These are phyloP conservation scores for Zosterops pallidus DNA, from an alignment of 2,113 vertebrate species.

Conservation along the genomic window DNA sequence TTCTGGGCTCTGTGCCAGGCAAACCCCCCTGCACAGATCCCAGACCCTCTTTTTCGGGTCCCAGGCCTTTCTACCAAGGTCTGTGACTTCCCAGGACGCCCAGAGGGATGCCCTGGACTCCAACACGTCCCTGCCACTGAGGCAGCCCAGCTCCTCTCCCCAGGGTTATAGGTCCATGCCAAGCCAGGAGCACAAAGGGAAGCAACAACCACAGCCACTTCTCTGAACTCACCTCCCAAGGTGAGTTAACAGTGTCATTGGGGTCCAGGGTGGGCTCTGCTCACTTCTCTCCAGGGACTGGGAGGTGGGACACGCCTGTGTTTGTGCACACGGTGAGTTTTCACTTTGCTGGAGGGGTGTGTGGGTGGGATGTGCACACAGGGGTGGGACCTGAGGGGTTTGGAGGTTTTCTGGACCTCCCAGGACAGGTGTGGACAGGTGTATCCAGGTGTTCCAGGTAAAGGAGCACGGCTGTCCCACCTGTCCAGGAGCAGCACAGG, in stretches of 20 bases:
- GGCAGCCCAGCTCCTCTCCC: not conserved
- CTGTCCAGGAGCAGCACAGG: not conserved
- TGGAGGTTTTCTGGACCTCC: not conserved
- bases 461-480: accelerated
- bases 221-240: not conserved
- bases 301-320: not conserved
- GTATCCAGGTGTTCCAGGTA: not conserved
- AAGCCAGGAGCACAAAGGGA: not conserved
- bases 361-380: accelerated
- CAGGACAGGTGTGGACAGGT: not conserved
- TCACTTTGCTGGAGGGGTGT: not conserved
- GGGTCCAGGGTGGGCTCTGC: not conserved
- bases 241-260: accelerated
- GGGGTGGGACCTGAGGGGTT: not conserved
- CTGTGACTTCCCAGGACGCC: too few species aligned
- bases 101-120: too few species aligned
- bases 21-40: too few species aligned
- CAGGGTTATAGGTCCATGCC: not conserved
- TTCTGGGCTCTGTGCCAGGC: too few species aligned
- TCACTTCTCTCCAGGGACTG: not conserved
- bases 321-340: not conserved
- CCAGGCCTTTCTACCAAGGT: too few species aligned
- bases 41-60: too few species aligned
- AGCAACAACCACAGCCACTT: not conserved
- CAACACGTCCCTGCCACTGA: not conserved